A percentile compares a stretch with the other conserved stretches of the same genome.
Conservation (phyloP, 2,113 vertebrate genomes). For the Delphinus delphis region DNA sequence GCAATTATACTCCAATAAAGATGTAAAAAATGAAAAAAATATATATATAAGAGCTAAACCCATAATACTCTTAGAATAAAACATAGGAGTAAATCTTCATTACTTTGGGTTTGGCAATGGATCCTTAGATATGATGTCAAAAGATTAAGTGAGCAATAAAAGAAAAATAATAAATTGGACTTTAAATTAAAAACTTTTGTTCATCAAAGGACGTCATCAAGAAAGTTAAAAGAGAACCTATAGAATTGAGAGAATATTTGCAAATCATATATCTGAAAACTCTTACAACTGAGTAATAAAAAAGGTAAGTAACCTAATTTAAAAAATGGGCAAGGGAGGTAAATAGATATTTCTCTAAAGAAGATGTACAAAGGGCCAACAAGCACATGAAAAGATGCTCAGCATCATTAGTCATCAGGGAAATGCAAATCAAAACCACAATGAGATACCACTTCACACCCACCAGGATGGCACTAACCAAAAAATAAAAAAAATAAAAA, state of each 20-base stretch:
- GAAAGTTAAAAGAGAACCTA: background rate
- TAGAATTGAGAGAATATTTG: background rate
- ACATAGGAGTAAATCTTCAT: background rate
- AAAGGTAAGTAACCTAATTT: background rate
- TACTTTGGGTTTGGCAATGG: background rate
- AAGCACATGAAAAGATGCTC: background rate
- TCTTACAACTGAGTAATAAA: background rate
- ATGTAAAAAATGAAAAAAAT: too few species aligned
- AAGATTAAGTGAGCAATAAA: background rate
- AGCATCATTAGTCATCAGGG: background rate
- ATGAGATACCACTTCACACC: background rate
- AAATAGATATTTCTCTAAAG: background rate
- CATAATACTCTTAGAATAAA: background rate
- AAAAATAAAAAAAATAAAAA: background rate
- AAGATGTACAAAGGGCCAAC: background rate
- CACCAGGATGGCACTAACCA: background rate
- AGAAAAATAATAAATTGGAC: background rate
- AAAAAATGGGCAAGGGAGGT: background rate
- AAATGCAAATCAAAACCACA: background rate
- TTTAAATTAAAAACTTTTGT: background rate
- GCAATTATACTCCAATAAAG: too few species aligned
- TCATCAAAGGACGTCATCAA: background rate
- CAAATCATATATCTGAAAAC: background rate
- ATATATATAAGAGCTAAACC: background rate
- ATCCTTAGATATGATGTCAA: background rate